Evolutionary conservation across 2,797 vertebrate species (phyloP), one percentile per base, ranked within the genome.

Genomic region (Eidolon dupreanum): DNA sequence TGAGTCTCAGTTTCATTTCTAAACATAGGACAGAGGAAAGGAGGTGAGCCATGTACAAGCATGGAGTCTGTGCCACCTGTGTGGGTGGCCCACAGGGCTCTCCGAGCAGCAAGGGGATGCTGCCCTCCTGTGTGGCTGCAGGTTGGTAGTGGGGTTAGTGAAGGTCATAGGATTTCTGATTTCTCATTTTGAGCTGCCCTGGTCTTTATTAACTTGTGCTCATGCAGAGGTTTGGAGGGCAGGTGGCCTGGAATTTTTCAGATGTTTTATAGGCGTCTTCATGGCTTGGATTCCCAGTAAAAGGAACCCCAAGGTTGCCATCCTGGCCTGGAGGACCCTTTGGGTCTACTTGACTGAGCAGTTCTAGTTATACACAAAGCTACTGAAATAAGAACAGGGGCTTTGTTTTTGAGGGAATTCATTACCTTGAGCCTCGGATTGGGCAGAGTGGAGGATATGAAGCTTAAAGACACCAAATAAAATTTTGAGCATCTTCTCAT

Each of bases 371-470:
- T 22, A 88, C 2, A 51, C n/a, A 82, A 57, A 85, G 63, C 19
- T 88, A 70, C 63, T 90, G 55, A 22, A 71, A 24, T 83, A 59
- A 74, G 51, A 61, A 83, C 88, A 88, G 53, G 57, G n/a, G 15
- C 33, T 95, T 95, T 85, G 33, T 81, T 92, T 95, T 75, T 74
- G 51, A 84, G 43, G 28, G 5, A 63, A 28, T 96, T 81, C 11
- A 12, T 87, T 96, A 22, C 20, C 43, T 89, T 63, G 41, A 82
- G 85, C 20, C 55, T 95, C 68, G 43, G 31, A 19, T 78, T 77
- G 46, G 53, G 20, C 15, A 53, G n/a, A 41, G 41, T 63, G 3
- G 65, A 43, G 19, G 53, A 17, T 65, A 0, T 79, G 53, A 93
- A 90, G 20, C 26, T 84, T 71, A 26, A 81, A 36, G 17, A 81